Evolutionary conservation across 2,113 vertebrate genomes (phyloP), one percentile per base, ranked within the genome.

Genomic region (Fulmarus glacialis): DNA sequence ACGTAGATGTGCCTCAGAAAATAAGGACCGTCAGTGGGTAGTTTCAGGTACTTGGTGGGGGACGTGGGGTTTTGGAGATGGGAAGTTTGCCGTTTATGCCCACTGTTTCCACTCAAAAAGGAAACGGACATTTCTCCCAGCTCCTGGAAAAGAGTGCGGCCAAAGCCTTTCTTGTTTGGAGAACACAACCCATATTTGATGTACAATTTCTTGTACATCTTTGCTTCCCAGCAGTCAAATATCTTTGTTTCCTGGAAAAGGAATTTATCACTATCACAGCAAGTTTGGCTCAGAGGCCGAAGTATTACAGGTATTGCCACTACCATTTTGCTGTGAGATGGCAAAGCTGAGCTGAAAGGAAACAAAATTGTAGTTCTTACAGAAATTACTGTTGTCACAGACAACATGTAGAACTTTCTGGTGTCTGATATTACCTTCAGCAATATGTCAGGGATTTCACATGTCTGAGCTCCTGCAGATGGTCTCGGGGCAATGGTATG

Each of bases 61-160:
- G 3, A 11, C 3, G 4, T 22, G 16, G 43, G 4, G 8, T 21
- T 67, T 71, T 81, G 32, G 47, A 81, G 47, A 14, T 12, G 22
- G 29, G 53, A 70, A 17, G 6, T 58, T 78, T 43, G 42, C 8
- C 26, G 1, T 40, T 70, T 38, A 38, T 8, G 13, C 18, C 21
- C 42, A 24, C 30, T 22, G 9, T 53, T 77, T 68, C 55, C 38
- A 53, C 32, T 42, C 15, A 36, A 42, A 93, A 32, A 58, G 6
- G 23, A 89, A 63, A 79, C 3, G 0, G 9, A 3, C 0, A 0
- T 40, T 92, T 80, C 36, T 56, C 13, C 34, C 32, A 19, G 42
- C 7, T 87, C 14, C 47, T 47, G 43, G 8, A 58, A 40, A 63
- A 36, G 7, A 26, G 5, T 12, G 5, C 38, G 66, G 32, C 14